These are phyloP conservation scores for Rhynchomys soricoides DNA, from an alignment of 2,113 vertebrate genomes.

Conservation along the genomic window DNA sequence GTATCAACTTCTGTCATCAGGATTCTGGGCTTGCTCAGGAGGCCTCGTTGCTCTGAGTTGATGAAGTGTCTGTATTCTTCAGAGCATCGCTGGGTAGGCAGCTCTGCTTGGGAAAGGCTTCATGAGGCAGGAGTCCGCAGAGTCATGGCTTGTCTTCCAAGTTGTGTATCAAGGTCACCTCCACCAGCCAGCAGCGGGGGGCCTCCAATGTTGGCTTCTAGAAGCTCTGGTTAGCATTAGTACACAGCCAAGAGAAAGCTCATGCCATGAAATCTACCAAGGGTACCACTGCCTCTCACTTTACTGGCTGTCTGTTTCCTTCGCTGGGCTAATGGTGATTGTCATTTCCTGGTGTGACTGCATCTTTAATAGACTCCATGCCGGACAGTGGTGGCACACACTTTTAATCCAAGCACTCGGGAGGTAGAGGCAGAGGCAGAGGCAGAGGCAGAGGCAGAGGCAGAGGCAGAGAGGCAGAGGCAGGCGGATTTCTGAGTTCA, in stretches of 20 bases:
- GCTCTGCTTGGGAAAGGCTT: rapidly evolving
- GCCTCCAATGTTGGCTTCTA: too few species aligned
- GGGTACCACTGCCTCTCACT: rapidly evolving
- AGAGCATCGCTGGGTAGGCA: rapidly evolving
- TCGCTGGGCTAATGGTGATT: rapidly evolving
- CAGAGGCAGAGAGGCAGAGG: too few species aligned
- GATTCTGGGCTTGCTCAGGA: background rate
- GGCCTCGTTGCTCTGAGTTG: background rate
- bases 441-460: too few species aligned
- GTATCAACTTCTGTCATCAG: background rate
- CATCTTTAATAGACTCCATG: background rate
- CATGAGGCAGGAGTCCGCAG: too few species aligned
- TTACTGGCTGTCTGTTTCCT: background rate
- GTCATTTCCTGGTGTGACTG: rapidly evolving
- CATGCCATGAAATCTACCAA: rapidly evolving
- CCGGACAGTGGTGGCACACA: too few species aligned
- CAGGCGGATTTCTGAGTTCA: too few species aligned
- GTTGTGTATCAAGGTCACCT: background rate
- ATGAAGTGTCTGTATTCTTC: background rate
- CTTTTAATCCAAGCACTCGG: too few species aligned
- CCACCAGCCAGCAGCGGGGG: background rate
- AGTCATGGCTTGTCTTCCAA: background rate
- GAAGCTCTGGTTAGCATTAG: too few species aligned
- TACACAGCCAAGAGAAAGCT: background rate
- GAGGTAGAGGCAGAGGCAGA: too few species aligned